Conservation (phyloP, 2,888 invertebrate species). For the Trissolcus brochymenae region DNA sequence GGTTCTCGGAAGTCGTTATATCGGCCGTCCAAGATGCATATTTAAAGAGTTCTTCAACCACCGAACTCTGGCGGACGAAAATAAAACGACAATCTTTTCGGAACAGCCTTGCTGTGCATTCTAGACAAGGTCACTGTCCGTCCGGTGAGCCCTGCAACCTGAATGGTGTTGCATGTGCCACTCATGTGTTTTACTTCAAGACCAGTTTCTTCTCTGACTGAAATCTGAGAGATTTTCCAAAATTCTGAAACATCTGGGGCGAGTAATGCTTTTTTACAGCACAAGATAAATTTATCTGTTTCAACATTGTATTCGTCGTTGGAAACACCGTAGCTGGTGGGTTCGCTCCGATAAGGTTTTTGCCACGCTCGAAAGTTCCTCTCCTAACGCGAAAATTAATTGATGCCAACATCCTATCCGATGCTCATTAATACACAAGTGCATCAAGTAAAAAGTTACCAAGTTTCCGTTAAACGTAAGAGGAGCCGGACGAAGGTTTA, state of each 20-base stretch:
- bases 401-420: constrained; percentile 15
- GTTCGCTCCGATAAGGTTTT: not conserved
- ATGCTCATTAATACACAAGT: constrained; percentile 16
- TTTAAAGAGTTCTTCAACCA: constrained; percentile 13
- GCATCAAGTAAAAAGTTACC: constrained; percentile 1
- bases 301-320: not conserved
- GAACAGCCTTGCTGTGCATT: constrained; percentile 62
- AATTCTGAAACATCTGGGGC: not conserved
- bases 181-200: constrained; percentile 7
- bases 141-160: constrained; percentile 34
- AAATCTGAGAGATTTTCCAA: not conserved
- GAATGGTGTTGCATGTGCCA: not conserved
- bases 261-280: not conserved
- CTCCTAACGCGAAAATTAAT: constrained; percentile 12
- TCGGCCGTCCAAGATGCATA: not conserved
- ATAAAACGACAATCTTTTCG: constrained; percentile 30
- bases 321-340: not conserved
- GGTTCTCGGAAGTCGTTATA: not conserved
- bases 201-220: constrained; percentile 18
- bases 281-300: not conserved
- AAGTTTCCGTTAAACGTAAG: not conserved
- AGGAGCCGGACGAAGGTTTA: not conserved
- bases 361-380: not conserved
- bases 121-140: constrained; percentile 66
- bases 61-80: constrained; percentile 11